Conservation (phyloP, 1,140 invertebrate genomes). For the Trichonephila clavata region DNA sequence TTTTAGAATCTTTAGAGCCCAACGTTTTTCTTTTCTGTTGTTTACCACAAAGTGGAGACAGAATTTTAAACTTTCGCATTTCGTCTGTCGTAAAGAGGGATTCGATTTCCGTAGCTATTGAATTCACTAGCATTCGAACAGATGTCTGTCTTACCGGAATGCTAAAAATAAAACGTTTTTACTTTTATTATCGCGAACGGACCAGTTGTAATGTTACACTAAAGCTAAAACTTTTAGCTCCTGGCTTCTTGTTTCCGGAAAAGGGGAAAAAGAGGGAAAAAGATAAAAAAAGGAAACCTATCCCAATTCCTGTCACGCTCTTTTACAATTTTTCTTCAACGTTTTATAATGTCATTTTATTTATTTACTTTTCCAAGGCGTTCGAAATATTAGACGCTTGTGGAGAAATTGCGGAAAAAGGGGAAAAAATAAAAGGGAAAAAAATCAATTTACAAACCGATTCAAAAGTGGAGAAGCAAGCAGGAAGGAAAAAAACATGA, state of each 20-base stretch:
- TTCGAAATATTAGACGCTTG: conserved; percentile 46
- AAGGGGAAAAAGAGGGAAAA: neutral
- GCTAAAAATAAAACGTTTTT: conserved; percentile 15
- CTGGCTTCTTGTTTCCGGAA: conserved; percentile 4
- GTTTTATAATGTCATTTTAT: conserved; percentile 47
- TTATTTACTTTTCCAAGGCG: neutral
- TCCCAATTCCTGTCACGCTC: conserved; percentile 49
- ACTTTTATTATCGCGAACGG: conserved; percentile 3
- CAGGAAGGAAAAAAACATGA: neutral
- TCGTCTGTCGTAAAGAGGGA: neutral
- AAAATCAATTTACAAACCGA: conserved; percentile 65
- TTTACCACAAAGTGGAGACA: neutral
- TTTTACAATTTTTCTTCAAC: conserved; percentile 33
- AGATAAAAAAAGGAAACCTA: neutral
- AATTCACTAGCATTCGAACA: conserved; percentile 38
- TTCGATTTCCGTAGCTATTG: conserved; percentile 20
- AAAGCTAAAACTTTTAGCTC: conserved; percentile 6
- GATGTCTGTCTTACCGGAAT: conserved; percentile 7
- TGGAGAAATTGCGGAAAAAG: neutral
- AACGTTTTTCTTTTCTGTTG: neutral
- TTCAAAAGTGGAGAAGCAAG: conserved; percentile 8
- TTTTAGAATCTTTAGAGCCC: too few species aligned
- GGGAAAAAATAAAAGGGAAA: neutral
- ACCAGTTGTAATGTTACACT: conserved; percentile 23
- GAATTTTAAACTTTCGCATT: conserved; percentile 22